Percentiles rank a stretch among this genome's conserved stretches.
Evolutionary conservation across 1,140 invertebrate genomes (phyloP).

Genomic region (Panulirus ornatus): DNA sequence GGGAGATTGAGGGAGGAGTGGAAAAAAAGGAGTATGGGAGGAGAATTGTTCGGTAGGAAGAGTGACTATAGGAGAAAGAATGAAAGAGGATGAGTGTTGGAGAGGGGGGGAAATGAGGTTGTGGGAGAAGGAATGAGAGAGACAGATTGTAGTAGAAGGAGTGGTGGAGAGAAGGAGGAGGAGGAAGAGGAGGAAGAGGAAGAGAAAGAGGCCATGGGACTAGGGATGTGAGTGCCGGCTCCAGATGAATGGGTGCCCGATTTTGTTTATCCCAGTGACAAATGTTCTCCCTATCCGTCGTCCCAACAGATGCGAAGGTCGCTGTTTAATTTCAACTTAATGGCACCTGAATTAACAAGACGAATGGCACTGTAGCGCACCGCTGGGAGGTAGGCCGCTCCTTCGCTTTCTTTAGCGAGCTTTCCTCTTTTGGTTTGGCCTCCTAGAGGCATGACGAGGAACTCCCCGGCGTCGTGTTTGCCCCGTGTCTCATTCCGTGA

Average conservation of each 20-base stretch:
- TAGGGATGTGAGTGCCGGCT: conserved; percentile 41
- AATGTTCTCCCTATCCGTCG: conserved; percentile 72
- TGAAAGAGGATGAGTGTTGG: neutral
- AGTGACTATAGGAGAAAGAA: too few relatives aligned
- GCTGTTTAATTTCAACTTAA: conserved; percentile 75
- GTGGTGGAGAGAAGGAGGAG: neutral
- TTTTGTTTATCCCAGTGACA: conserved; percentile 74
- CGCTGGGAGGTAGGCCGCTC: conserved; percentile 25
- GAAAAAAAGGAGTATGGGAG: neutral
- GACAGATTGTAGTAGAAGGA: neutral
- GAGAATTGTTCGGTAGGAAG: neutral
- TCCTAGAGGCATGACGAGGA: neutral
- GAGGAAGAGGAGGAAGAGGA: neutral
- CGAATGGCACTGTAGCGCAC: conserved; percentile 72
- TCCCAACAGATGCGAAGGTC: conserved; percentile 73
- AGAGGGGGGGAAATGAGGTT: neutral
- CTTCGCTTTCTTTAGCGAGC: conserved; percentile 46
- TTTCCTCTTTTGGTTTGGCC: conserved; percentile 31
- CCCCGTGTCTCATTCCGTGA: neutral
- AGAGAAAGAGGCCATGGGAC: neutral
- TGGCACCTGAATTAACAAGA: conserved; percentile 74
- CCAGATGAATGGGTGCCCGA: conserved; percentile 65
- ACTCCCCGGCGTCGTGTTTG: too few relatives aligned
- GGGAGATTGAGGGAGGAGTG: neutral
- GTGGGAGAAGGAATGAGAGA: neutral